These are phyloP conservation scores for Catharus fuscescens DNA, from an alignment of 2,113 vertebrate species.

Conservation along the genomic window DNA sequence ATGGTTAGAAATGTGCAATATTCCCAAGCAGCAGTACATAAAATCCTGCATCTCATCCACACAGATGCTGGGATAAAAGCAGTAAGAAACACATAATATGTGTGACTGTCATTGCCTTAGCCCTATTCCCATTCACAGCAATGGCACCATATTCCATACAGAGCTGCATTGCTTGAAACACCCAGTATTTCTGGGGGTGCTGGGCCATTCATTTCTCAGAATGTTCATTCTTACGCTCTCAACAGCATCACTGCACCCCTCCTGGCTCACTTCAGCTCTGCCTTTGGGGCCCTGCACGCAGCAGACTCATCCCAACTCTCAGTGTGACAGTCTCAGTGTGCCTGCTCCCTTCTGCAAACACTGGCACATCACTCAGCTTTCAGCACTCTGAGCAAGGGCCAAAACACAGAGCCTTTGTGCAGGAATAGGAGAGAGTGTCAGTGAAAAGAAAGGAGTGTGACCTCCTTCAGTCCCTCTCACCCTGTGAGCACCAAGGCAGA, in stretches of 20 bases:
- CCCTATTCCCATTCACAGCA: background rate
- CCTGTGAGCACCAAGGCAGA: background rate
- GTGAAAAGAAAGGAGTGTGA: background rate
- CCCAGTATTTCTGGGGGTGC: background rate
- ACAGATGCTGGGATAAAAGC: background rate
- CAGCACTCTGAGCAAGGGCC: background rate
- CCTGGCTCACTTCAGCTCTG: background rate
- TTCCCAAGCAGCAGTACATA: background rate
- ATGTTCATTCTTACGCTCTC: background rate
- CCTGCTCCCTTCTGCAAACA: background rate
- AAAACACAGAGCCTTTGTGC: background rate
- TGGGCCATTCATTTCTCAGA: background rate
- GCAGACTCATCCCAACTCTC: too few relatives aligned
- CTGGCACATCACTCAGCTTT: background rate
- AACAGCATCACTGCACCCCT: background rate
- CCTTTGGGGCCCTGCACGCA: rapidly evolving
- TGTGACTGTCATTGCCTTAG: background rate
- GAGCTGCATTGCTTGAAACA: background rate
- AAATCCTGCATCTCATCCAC: background rate
- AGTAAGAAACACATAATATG: background rate
- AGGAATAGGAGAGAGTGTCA: background rate
- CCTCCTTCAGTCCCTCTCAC: background rate
- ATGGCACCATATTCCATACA: background rate
- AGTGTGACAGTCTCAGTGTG: background rate
- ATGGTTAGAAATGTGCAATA: background rate